Base-by-base conservation (phyloP, 92 coral and sea anemone species). In the Epizoanthus ramosus region DNA sequence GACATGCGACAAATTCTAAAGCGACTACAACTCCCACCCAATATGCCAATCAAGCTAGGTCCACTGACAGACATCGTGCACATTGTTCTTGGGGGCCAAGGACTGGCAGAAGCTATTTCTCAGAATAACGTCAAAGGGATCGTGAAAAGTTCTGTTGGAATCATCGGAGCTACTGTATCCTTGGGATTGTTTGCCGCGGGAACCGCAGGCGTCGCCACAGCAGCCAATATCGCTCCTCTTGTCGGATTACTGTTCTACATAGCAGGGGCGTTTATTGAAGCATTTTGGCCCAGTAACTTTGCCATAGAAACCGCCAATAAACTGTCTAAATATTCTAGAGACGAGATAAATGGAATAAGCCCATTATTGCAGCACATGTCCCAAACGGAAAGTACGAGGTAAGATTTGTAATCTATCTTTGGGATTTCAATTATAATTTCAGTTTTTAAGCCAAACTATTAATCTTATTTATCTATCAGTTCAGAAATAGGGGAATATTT, bases 281-380 rank as follows among this genome's bases (percentile, higher is more conserved):
- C 80, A 15, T 43, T 87, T 37, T 87, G 86, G 90, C 90, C 90
- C 31, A 72, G 52, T 0, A 87, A 67, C 24, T 43, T 74, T 16
- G 86, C 85, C 17, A 28, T 87, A 17, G 90, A 87, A 79, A 80
- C 90, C 8, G 90, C 86, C 16, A 87, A 87, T 75, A 87, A 87
- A 39, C 76, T 87, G 56, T 80, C 90, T 6, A 85, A 87, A 57
- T 23, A 71, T 54, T 73, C 90, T 0, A 71, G 85, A 52, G 43
- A 81, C 8, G 90, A 87, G 52, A 61, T 87, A 39, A 61, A 87
- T 37, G 83, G 83, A 18, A 67, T 73, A 50, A 39, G 58, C 65
- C 65, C 80, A 7, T 76, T 72, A 69, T 56, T 87, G 54, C 73
- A 59, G 9, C 73, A 52, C 37, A 52, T 80, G 52, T 28, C 31